Evolutionary conservation across 2,888 invertebrate species (phyloP).

Genomic region (Euclidia mi): DNA sequence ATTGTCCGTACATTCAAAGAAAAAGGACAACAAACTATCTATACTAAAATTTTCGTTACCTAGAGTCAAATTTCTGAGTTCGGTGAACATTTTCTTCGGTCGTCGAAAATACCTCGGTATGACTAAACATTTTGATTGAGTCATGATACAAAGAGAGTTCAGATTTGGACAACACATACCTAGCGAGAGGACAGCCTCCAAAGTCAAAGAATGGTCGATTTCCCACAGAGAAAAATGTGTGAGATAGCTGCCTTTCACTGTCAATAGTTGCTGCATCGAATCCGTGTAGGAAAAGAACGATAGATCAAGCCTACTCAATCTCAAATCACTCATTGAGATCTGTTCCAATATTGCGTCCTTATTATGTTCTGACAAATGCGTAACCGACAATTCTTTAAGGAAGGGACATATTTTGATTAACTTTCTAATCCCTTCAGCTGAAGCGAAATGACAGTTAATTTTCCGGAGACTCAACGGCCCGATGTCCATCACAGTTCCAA

Average conservation of each 20-base stretch:
- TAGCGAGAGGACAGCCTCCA: constrained; percentile 78
- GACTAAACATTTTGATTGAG: constrained; percentile 78
- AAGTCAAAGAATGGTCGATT: constrained; percentile 79
- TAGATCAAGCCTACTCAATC: constrained; percentile 77
- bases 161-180: constrained; percentile 83
- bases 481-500: constrained; percentile 73
- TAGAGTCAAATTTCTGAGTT: constrained; percentile 77
- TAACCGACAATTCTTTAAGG: constrained; percentile 81
- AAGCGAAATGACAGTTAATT: constrained; percentile 85
- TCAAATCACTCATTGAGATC: constrained; percentile 76
- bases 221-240: constrained; percentile 86
- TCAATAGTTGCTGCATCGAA: constrained; percentile 77
- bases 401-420: constrained; percentile 83
- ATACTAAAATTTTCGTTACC: constrained; percentile 84
- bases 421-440: constrained; percentile 80
- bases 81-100: constrained; percentile 74
- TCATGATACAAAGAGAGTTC: constrained; percentile 78
- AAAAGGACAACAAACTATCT: constrained; percentile 77
- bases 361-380: constrained; percentile 81
- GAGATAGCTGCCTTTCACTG: constrained; percentile 79
- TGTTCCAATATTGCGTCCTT: constrained; percentile 84
- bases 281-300: constrained; percentile 84
- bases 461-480: constrained; percentile 82
- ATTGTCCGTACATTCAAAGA: constrained; percentile 77
- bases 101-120: constrained; percentile 75